Evolutionary conservation across 2,888 invertebrate genomes (phyloP).

Genomic region (Lacanobia oleracea): DNA sequence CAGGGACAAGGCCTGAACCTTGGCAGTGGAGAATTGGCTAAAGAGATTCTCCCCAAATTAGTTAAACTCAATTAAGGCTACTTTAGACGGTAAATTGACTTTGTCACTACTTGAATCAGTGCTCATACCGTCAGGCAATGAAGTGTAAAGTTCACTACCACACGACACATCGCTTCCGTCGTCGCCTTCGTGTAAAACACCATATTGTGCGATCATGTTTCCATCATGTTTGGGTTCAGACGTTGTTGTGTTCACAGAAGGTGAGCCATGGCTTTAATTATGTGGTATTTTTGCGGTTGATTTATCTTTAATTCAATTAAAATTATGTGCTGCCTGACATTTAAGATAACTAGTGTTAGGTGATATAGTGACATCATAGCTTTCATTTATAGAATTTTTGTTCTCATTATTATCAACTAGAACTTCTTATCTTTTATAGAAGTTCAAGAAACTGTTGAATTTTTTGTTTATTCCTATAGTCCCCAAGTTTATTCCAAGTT

Average conservation of each 20-base stretch:
- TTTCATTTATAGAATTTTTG: background rate
- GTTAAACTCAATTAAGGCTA: background rate
- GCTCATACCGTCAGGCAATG: constrained; percentile 15
- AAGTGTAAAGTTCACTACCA: constrained; percentile 44
- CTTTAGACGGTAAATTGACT: background rate
- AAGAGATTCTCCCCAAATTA: background rate
- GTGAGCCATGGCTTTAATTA: constrained; percentile 6
- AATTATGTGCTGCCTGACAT: background rate
- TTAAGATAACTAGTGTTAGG: background rate
- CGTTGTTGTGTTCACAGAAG: constrained; percentile 1
- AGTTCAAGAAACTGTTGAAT: too few species aligned
- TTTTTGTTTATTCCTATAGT: too few species aligned
- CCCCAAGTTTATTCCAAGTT: too few species aligned
- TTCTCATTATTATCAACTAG: background rate
- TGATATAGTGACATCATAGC: background rate
- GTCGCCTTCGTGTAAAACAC: constrained; percentile 42
- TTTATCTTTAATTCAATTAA: background rate
- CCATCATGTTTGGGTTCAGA: constrained; percentile 23
- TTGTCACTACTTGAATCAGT: constrained; percentile 12
- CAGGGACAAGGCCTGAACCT: background rate
- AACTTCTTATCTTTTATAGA: background rate
- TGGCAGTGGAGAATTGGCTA: background rate
- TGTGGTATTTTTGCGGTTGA: background rate
- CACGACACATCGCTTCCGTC: constrained; percentile 55
- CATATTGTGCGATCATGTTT: constrained; percentile 48